Conservation (phyloP, 2,888 invertebrate genomes). For the Rhingia rostrata region DNA sequence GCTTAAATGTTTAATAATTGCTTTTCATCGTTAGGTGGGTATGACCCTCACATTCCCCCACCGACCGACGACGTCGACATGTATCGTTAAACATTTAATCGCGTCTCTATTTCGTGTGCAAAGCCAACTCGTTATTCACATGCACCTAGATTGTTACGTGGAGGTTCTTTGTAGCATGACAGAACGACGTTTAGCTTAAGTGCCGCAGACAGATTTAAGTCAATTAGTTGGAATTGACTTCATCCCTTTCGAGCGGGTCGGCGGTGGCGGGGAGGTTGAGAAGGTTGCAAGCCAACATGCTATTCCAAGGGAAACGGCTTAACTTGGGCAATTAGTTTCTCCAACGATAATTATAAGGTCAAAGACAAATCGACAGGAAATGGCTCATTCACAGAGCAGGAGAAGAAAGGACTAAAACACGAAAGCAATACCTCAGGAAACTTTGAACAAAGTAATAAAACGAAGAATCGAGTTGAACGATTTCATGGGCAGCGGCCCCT, state of each 20-base stretch:
- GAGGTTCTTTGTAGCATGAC: constrained; percentile 55
- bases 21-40: constrained; percentile 16
- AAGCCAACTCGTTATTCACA: constrained; percentile 63
- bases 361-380: constrained; percentile 65
- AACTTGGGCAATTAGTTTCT: constrained; percentile 69
- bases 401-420: background rate
- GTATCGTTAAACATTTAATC: constrained; percentile 66
- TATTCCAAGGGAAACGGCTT: constrained; percentile 39
- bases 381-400: constrained; percentile 14
- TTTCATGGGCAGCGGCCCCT: constrained; percentile 36
- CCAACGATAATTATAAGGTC: constrained; percentile 71
- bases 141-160: constrained; percentile 4
- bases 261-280: background rate
- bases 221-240: constrained; percentile 71
- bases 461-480: background rate
- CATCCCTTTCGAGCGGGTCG: constrained; percentile 28
- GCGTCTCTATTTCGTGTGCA: constrained; percentile 68
- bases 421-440: constrained; percentile 10
- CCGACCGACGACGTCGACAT: constrained; percentile 20
- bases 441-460: constrained; percentile 49
- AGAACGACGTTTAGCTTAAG: constrained; percentile 65
- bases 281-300: no score
- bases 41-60: constrained; percentile 13
- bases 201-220: constrained; percentile 72
- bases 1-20: constrained; percentile 70